Base-by-base conservation (phyloP, 2,113 vertebrate species). In the Trichechus manatus region DNA sequence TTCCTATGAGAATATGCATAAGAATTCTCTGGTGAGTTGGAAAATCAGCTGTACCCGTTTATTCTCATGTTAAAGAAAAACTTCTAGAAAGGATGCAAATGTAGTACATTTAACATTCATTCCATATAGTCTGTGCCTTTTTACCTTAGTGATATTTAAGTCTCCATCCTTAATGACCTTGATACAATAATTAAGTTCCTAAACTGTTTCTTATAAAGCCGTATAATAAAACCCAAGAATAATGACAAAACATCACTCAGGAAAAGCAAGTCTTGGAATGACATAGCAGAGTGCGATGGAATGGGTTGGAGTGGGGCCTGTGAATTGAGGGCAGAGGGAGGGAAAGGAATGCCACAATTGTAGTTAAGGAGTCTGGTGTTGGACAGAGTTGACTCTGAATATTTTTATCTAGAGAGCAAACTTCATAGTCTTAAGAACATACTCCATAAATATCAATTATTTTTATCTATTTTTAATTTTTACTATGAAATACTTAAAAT, bases 11-110 rank as follows among this genome's bases (percentile, higher is more conserved):
- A 53, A 1, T 84, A 78, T 78, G 7, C 61, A 31, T 17, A 93
- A 64, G 33, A 87, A 86, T 80, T 91, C 44, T 78, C 42, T 22
- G n/a, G 83, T 94, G 36, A 96, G 13, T 31, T 96, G 36, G 33
- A 82, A 95, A 88, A 92, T 66, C 79, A 96, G 61, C 5, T 82
- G 59, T 44, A 61, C 4, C 1, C n/a, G 23, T 39, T 72, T 8
- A 0, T 80, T 81, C 42, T 53, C 50, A 77, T 42, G 25, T 64
- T 93, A 10, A 78, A 87, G 29, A 47, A 6, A 61, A 36, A 63
- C 39, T 86, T 80, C 70, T 77, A 66, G 56, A 88, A 75, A 86
- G 44, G 36, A 19, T 53, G 22, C 13, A 17, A 61, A 72, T 22
- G 14, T 70, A 22, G n/a, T 29, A 4, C 29, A 77, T 59, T 68